phyloP scores from a whole-genome alignment of 2,113 vertebrate genomes.

The Urocynchramus pylzowi region DNA sequence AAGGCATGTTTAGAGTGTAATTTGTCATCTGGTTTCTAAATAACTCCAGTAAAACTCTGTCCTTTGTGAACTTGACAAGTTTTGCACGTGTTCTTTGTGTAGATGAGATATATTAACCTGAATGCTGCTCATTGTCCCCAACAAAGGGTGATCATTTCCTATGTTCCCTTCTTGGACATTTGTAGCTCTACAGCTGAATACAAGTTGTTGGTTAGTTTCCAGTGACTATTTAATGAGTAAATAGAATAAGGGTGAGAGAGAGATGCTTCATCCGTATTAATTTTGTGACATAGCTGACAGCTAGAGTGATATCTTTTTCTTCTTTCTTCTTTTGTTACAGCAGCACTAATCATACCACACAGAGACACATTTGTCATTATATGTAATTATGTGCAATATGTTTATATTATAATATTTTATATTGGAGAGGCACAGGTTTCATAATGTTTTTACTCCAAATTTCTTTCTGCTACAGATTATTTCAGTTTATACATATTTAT shows the following conservation, averaged over 20 bases:
- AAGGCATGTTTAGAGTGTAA: neutral
- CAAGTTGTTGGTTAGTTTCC: neutral
- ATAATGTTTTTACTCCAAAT: conserved; percentile 21
- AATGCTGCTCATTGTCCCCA: neutral
- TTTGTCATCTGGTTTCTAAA: neutral
- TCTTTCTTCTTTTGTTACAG: conserved; percentile 39
- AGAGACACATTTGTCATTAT: conserved; percentile 35
- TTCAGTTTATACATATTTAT: conserved; percentile 48
- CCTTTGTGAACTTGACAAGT: neutral
- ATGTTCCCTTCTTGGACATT: neutral
- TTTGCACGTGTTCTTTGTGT: neutral
- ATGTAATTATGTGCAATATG: conserved; percentile 52
- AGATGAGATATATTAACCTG: neutral
- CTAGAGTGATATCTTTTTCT: conserved; percentile 17
- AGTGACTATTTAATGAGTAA: conserved; percentile 10
- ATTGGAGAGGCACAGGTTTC: neutral
- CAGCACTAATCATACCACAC: conserved; percentile 16
- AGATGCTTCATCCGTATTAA: neutral
- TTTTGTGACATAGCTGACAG: conserved; percentile 42
- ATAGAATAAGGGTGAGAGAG: neutral
- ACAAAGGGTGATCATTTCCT: neutral
- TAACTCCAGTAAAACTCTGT: neutral
- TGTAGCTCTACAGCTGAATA: neutral
- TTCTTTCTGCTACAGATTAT: conserved; percentile 15
- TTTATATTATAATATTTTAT: conserved; percentile 55